phyloP scores from a whole-genome alignment of 2,888 invertebrate genomes.

The Drosophila greeni region DNA sequence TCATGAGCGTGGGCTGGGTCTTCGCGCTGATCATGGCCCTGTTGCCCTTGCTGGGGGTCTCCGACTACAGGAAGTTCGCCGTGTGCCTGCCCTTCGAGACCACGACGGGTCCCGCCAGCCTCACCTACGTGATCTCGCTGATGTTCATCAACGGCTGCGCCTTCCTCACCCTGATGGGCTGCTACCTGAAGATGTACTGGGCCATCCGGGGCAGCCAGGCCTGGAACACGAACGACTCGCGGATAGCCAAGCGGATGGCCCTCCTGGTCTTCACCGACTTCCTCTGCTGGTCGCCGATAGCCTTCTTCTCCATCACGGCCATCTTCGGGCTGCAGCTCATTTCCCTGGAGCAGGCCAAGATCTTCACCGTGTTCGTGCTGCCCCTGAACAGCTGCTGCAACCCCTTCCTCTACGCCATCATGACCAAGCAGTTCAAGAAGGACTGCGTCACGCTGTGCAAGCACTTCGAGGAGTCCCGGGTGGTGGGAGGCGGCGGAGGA shows the following conservation, averaged over 20 bases:
- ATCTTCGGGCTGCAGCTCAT: conserved; percentile 94
- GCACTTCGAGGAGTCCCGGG: conserved; percentile 95
- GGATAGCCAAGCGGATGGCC: conserved; percentile 98
- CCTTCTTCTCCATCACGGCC: conserved; percentile 95
- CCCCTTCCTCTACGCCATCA: conserved; percentile 97
- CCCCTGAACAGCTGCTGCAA: conserved; percentile 98
- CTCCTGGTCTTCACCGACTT: conserved; percentile 97
- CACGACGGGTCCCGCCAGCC: conserved; percentile 85
- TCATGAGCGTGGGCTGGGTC: conserved; percentile 96
- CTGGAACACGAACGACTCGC: conserved; percentile 98
- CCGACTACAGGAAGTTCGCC: conserved; percentile 97
- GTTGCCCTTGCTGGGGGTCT: conserved; percentile 93
- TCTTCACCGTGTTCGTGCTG: conserved; percentile 96
- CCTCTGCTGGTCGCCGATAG: conserved; percentile 98
- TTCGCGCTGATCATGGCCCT: conserved; percentile 92
- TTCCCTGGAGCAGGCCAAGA: conserved; percentile 96
- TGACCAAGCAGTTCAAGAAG: conserved; percentile 98
- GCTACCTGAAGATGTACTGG: conserved; percentile 98
- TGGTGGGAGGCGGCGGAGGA: conserved; percentile 77
- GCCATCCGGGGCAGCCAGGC: conserved; percentile 97
- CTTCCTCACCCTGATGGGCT: conserved; percentile 95
- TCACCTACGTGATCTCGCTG: conserved; percentile 93
- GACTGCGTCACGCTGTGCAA: conserved; percentile 97
- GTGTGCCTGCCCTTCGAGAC: conserved; percentile 98
- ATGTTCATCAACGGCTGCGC: conserved; percentile 96